Evolutionary conservation across 2,113 vertebrate species (phyloP), one percentile per base, ranked within the genome.

Genomic region (Colistium nudipinnis): DNA sequence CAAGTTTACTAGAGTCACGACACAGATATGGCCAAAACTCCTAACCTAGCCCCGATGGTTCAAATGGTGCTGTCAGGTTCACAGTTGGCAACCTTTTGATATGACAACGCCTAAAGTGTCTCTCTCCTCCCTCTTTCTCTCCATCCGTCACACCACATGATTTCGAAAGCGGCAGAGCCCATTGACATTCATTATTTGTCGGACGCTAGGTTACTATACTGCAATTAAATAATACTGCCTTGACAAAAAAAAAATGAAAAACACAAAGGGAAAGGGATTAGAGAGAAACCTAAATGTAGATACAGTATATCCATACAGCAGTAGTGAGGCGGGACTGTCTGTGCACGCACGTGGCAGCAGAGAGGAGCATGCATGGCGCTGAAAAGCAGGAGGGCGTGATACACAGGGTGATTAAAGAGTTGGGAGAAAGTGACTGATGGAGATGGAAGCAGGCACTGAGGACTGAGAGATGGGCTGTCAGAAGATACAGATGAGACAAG

Each of bases 61-160:
- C 20, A 76, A 77, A 80, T 59, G 20, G 36, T 57, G 24, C 43
- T 52, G 61, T 70, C 64, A 65, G 43, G 61, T 77, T 74, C 71
- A 60, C 53, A 74, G 49, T 54, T 79, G 62, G 64, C 52, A 70
- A 16, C 47, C 38, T 45, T 77, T 81, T 70, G 31, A 36, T 35
- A 19, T 39, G 48, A 56, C 75, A 76, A 65, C 67, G 45, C 28
- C 60, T 76, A 56, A 60, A 31, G 41, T 44, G 20, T 67, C 13
- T 47, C 48, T 35, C 17, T 33, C 25, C 28, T 74, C 81, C 28
- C 31, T 49, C 33, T 54, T 22, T 48, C 33, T 12, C 28, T 36
- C 65, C 44, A 66, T 62, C 73, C 7, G 19, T 12, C 28, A 28
- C 6, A 36, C 61, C 38, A 68, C 60, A 68, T 13, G 24, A 6